Conservation (phyloP, 1,140 invertebrate genomes). For the Chironomus striatipennis region DNA sequence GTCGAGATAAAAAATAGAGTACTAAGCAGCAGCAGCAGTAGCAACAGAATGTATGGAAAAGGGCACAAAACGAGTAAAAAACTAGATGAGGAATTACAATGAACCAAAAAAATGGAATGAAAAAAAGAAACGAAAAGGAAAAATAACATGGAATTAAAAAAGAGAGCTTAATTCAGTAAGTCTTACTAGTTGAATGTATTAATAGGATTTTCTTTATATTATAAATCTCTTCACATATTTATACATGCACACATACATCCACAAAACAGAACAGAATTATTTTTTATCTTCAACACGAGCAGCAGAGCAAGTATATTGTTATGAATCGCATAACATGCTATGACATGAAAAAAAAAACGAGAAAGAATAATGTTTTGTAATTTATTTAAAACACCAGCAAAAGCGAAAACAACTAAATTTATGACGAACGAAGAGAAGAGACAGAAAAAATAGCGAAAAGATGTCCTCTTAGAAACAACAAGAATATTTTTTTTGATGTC, state of each 20-base stretch:
- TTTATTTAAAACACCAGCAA: slow-evolving; percentile 9
- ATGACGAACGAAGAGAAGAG: neutral
- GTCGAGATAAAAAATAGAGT: neutral
- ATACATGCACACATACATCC: too few species aligned
- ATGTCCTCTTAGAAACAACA: slow-evolving; percentile 6
- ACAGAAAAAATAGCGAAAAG: neutral
- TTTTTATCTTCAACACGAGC: neutral
- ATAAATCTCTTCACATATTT: neutral
- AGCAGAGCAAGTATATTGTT: neutral
- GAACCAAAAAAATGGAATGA: neutral
- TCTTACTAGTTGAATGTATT: slow-evolving; percentile 14
- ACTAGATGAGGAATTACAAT: slow-evolving; percentile 2
- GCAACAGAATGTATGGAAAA: neutral
- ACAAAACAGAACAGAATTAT: too few species aligned
- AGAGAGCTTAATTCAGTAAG: slow-evolving; percentile 6
- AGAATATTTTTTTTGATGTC: neutral
- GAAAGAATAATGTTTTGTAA: slow-evolving; percentile 4
- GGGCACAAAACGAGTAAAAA: neutral
- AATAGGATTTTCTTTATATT: neutral
- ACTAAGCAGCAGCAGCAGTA: neutral
- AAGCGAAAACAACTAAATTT: slow-evolving; percentile 14
- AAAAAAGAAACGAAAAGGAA: neutral
- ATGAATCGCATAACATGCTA: neutral
- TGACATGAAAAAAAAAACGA: neutral
- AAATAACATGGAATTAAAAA: neutral